phyloP scores from a whole-genome alignment of 2,113 vertebrate genomes.

The Baryphthengus martii region DNA sequence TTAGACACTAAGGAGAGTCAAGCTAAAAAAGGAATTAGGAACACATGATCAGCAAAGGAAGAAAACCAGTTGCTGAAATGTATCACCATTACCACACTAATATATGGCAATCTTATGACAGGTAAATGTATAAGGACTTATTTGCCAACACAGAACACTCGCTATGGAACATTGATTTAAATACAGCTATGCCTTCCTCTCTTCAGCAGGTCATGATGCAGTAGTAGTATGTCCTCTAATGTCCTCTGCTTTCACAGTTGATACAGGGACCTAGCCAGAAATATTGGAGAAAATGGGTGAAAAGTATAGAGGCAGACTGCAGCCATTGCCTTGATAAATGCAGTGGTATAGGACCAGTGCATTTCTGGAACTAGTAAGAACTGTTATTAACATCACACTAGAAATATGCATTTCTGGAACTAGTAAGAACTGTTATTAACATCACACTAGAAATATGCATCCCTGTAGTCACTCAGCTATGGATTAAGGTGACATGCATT shows the following conservation, averaged over 20 bases:
- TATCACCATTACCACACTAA: constrained; percentile 13
- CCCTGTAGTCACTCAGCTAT: neutral
- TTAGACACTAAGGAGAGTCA: neutral
- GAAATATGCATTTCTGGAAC: neutral
- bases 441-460: neutral
- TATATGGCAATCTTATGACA: constrained; percentile 25
- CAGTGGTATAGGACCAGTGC: neutral
- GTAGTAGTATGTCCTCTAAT: constrained; percentile 26
- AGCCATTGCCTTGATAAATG: constrained; percentile 3
- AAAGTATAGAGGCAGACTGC: neutral
- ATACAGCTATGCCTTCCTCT: neutral
- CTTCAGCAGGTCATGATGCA: constrained; percentile 40
- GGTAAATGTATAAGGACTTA: constrained; percentile 33
- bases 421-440: neutral
- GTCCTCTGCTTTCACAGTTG: constrained; percentile 53
- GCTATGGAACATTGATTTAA: constrained; percentile 58
- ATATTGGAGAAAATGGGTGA: neutral
- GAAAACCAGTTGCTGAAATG: constrained; percentile 27
- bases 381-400: neutral
- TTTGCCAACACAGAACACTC: neutral
- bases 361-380: neutral
- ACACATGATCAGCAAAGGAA: constrained; percentile 3
- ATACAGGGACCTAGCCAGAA: neutral
- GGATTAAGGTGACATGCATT: constrained; percentile 8
- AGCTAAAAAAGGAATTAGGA: neutral